Evolutionary conservation across 2,797 vertebrate genomes (phyloP), one percentile per base, ranked within the genome.

Genomic region (Podarcis lilfordi): DNA sequence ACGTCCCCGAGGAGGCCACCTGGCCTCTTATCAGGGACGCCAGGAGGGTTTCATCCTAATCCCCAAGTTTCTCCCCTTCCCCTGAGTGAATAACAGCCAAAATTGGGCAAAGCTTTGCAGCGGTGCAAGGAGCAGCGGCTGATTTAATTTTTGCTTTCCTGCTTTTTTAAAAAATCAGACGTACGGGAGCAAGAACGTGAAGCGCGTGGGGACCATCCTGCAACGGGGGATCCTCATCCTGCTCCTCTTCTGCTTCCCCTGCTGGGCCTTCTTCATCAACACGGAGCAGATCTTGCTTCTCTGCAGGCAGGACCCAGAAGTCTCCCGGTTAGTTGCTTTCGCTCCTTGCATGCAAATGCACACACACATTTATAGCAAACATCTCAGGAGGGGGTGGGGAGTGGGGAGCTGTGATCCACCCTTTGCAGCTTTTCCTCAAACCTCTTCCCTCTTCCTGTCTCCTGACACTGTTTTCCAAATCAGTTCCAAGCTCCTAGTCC

Each of bases 231-330:
- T 90, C 1, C 92, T 99, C 80, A 98, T 98, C 88, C 95, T 99
- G 76, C 95, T 99, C 78, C 96, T 98, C 3, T 98, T 97, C 92
- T 99, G 98, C 94, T 95, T 98, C 91, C 98, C 98, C 0, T 98
- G 98, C 94, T 99, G 98, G 98, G 98, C 95, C 0, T 71, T 99
- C 68, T 98, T 99, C 86, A 93, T 99, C 96, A 99, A 99, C 93
- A 94, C 98, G 0, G 94, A 98, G 84, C 95, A 89, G 72, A 87
- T 99, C 68, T 95, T 99, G 43, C 95, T 98, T 82, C 84, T 98
- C 45, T 64, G 98, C 93, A 89, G 83, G 11, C 98, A 99, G 95
- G 97, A 98, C 66, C 93, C 97, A 0, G 96, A 97, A 21, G 98
- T 99, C 89, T 97, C 98, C 66, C 98, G 98, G 98, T 99, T 94